Evolutionary conservation across 2,888 invertebrate species (phyloP).

Genomic region (Drosophila diplacantha): DNA sequence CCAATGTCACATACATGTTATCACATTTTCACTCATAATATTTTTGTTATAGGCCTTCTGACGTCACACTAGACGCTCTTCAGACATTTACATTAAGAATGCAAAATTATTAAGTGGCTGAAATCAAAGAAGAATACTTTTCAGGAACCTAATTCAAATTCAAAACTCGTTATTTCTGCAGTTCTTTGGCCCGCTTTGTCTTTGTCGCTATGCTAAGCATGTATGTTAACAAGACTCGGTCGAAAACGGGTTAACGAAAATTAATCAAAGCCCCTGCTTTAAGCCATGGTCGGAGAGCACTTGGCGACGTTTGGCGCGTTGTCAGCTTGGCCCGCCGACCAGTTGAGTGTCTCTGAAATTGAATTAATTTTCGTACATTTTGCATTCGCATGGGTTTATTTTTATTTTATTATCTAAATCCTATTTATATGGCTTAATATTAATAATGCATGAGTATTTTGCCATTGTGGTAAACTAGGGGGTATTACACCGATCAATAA

Average conservation of each 20-base stretch:
- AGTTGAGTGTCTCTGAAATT: conserved; percentile 23
- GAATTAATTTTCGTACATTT: conserved; percentile 50
- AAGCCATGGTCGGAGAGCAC: conserved; percentile 25
- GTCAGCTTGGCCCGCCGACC: conserved; percentile 35
- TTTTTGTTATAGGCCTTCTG: not conserved
- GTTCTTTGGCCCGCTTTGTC: conserved; percentile 29
- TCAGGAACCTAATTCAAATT: conserved; percentile 9
- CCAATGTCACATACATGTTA: not conserved
- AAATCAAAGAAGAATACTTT: conserved; percentile 13
- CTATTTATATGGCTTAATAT: conserved; percentile 53
- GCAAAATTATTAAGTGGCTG: conserved; percentile 11
- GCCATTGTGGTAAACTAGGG: conserved; percentile 45
- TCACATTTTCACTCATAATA: not conserved
- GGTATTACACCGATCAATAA: conserved; percentile 40
- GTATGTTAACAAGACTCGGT: conserved; percentile 53
- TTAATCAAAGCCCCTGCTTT: conserved; percentile 55
- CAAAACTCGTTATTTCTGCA: conserved; percentile 33
- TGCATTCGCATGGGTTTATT: conserved; percentile 39
- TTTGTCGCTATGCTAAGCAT: conserved; percentile 21
- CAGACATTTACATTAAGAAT: conserved; percentile 6
- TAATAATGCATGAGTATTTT: conserved; percentile 61
- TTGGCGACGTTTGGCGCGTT: conserved; percentile 47
- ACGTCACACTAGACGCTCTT: conserved; percentile 3
- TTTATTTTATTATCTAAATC: conserved; percentile 58
- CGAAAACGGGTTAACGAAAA: conserved; percentile 60